Conservation (phyloP, 2,888 invertebrate genomes). For the Pandemis corylana region DNA sequence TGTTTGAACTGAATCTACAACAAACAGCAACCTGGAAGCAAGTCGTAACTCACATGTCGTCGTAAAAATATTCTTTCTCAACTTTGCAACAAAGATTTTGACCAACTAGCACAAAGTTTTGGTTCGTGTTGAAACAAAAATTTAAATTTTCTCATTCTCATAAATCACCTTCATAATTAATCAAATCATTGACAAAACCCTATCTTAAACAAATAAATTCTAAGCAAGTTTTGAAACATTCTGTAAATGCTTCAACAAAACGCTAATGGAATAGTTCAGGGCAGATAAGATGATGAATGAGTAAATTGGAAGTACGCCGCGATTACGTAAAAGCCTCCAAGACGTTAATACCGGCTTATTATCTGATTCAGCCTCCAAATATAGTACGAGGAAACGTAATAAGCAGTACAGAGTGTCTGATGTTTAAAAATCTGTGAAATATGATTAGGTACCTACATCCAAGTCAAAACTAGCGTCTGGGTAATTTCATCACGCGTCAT, state of each 20-base stretch:
- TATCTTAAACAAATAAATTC: constrained; percentile 36
- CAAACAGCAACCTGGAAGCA: constrained; percentile 49
- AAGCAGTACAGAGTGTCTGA: constrained; percentile 18
- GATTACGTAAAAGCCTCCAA: constrained; percentile 40
- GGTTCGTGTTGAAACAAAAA: not conserved
- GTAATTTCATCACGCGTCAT: constrained; percentile 25
- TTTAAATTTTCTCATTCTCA: constrained; percentile 6
- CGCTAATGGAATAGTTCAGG: constrained; percentile 39
- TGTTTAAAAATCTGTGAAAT: constrained; percentile 25
- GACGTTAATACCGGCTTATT: constrained; percentile 36
- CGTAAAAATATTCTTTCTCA: constrained; percentile 46
- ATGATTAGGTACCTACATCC: constrained; percentile 51
- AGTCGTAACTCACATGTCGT: constrained; percentile 46
- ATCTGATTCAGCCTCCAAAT: constrained; percentile 45
- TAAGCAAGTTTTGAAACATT: constrained; percentile 37
- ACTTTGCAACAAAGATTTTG: constrained; percentile 5
- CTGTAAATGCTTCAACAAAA: constrained; percentile 30
- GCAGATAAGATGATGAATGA: constrained; percentile 41
- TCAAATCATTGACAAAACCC: constrained; percentile 27
- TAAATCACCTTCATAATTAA: constrained; percentile 25
- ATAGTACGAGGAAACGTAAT: constrained; percentile 39
- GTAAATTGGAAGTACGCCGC: constrained; percentile 18
- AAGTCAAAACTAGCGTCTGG: constrained; percentile 19
- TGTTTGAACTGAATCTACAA: constrained; percentile 53
- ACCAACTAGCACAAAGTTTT: not conserved